Evolutionary conservation across 2,113 vertebrate species (phyloP).

Genomic region (Leucosticte australis): DNA sequence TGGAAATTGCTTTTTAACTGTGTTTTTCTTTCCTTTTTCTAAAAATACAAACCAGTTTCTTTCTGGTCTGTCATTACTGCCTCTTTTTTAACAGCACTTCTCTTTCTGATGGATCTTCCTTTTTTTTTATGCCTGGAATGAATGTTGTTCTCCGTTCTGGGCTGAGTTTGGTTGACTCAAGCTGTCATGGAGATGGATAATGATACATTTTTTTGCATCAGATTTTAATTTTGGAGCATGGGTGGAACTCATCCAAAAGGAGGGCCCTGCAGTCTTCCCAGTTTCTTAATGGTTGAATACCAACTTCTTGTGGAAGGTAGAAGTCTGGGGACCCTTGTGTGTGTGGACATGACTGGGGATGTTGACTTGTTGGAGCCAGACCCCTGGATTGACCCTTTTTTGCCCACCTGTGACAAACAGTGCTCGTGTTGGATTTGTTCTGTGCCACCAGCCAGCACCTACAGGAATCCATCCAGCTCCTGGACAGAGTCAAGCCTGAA

Average conservation of each 20-base stretch:
- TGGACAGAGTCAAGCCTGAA: background rate
- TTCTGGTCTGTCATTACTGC: conserved; percentile 44
- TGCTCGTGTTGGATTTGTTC: rapidly evolving
- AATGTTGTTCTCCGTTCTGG: background rate
- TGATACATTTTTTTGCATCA: conserved; percentile 14
- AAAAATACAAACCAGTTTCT: conserved; percentile 41
- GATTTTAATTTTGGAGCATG: conserved; percentile 49
- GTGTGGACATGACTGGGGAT: background rate
- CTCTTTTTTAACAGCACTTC: conserved; percentile 44
- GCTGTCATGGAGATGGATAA: conserved; percentile 48
- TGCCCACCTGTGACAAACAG: background rate
- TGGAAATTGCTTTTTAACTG: conserved; percentile 35
- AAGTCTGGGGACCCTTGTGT: background rate
- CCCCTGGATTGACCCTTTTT: background rate
- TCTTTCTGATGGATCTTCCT: conserved; percentile 42
- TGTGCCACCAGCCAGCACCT: background rate
- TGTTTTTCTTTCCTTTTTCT: conserved; percentile 28
- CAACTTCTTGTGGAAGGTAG: background rate
- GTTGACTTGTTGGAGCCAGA: background rate
- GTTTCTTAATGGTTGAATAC: background rate
- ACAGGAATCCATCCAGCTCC: background rate
- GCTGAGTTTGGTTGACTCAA: conserved; percentile 29
- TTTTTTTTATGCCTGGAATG: conserved; percentile 30
- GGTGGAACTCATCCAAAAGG: background rate
- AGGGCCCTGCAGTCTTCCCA: background rate